phyloP scores from a whole-genome alignment of 2,113 vertebrate species.

The Periophthalmodon schlosseri region DNA sequence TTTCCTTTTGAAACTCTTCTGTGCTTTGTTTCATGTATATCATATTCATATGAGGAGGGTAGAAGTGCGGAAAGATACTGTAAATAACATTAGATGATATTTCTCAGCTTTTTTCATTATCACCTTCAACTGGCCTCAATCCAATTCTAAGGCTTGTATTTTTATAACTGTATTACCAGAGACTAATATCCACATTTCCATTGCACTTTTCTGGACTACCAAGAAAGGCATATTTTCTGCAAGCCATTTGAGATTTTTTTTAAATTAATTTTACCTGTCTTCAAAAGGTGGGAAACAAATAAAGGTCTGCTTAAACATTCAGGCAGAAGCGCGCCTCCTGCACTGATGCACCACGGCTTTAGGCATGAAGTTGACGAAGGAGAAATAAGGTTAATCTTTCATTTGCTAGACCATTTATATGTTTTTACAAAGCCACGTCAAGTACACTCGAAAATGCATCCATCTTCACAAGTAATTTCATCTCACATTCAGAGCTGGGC shows the following conservation, averaged over 20 bases:
- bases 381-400: slow-evolving; percentile 47
- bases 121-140: not conserved
- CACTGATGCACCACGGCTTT: slow-evolving; percentile 11
- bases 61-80: not conserved
- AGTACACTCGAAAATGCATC: slow-evolving; percentile 45
- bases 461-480: slow-evolving; percentile 57
- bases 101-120: not conserved
- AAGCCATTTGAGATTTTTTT: not conserved
- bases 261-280: slow-evolving; percentile 27
- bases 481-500: slow-evolving; percentile 37
- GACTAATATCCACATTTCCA: not conserved
- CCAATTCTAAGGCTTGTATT: not conserved
- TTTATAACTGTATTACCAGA: not conserved
- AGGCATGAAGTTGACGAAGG: slow-evolving; percentile 21
- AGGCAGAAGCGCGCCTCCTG: slow-evolving; percentile 16
- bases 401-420: slow-evolving; percentile 52
- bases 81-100: not conserved
- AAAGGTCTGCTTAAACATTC: slow-evolving; percentile 48
- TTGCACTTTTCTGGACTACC: not conserved
- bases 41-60: not conserved
- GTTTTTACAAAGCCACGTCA: slow-evolving; percentile 43
- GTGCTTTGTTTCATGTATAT: not conserved
- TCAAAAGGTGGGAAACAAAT: slow-evolving; percentile 41
- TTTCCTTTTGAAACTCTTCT: not conserved
- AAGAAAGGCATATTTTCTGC: not conserved